Percentiles rank a stretch among this genome's conserved stretches.
These are phyloP conservation scores for Anguilla pacifica DNA, from an alignment of 2,797 vertebrate species.

Conservation along the genomic window DNA sequence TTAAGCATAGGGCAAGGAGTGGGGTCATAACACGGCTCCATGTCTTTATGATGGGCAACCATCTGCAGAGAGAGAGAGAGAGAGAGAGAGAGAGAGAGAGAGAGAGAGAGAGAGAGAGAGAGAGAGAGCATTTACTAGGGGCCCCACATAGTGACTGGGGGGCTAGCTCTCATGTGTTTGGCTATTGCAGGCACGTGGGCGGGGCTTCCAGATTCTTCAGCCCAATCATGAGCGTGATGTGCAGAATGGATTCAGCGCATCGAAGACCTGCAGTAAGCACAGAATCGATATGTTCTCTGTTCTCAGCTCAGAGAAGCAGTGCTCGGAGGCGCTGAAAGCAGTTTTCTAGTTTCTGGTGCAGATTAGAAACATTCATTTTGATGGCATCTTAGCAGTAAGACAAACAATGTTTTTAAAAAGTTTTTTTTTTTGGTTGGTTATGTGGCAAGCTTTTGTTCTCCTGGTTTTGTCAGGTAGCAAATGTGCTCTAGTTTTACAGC, in stretches of 20 bases:
- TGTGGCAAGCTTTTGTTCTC: neutral
- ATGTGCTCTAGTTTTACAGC: neutral
- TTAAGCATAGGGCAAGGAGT: neutral
- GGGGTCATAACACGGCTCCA: neutral
- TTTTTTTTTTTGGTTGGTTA: neutral
- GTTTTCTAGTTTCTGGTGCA: neutral
- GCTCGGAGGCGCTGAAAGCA: neutral
- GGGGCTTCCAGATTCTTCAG: neutral
- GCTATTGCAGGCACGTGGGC: neutral
- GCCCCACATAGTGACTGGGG: neutral
- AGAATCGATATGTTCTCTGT: neutral
- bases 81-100: neutral
- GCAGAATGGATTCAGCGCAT: neutral
- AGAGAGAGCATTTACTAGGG: neutral
- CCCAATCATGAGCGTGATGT: neutral
- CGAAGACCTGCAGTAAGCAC: neutral
- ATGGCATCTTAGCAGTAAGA: neutral
- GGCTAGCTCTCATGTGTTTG: neutral
- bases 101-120: neutral
- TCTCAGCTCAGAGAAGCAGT: neutral
- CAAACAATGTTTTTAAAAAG: neutral
- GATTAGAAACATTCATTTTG: neutral
- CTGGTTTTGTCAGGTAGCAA: neutral
- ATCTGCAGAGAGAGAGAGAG: neutral
- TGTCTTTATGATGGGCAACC: neutral